Evolutionary conservation across 1,140 invertebrate genomes (phyloP), one percentile per base, ranked within the genome.

Genomic region (Heterodera carotae): DNA sequence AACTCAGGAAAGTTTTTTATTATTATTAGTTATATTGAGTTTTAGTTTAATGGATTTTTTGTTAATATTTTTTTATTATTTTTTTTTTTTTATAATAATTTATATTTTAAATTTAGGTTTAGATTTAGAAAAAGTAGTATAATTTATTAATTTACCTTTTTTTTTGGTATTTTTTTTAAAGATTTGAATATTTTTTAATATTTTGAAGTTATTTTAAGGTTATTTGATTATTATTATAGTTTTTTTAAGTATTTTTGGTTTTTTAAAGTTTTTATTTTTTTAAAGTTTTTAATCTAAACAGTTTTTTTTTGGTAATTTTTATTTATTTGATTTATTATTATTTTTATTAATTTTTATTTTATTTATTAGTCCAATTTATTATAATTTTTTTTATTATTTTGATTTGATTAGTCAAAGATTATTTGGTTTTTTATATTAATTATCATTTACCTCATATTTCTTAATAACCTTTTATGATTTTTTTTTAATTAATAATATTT

Each of bases 381-480:
- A 72, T 75, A 31, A 25, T 75, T 72, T 72, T 77, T 79, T 77
- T 79, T n/a, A n/a, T n/a, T n/a, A n/a, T n/a, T n/a, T n/a, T n/a
- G n/a, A n/a, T n/a, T n/a, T n/a, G n/a, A n/a, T 56, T 56, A 56
- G 53, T 56, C 66, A 68, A 34, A 68, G 25, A 43, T 78, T 76
- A 78, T 31, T 31, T 39, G 39, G 36, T 34, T 76, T 75, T 75
- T 15, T 59, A 76, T 77, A 33, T 8, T 81, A 79, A 81, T 79
- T 79, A 75, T 79, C 70, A 81, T 79, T 75, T 79, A 77, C 53
- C 76, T 75, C 8, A 29, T 81, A 5, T 78, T 43, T 78, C 72
- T 80, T 2, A 4, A 79, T 81, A 76, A 18, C 72, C 72, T 81
- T 81, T 4, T 81, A 56, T 4, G 48, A 34, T 81, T 53, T 81